A percentile compares a stretch with the other conserved stretches of the same genome.
Conservation (phyloP, 2,888 invertebrate genomes). For the Cheilosia vulpina region DNA sequence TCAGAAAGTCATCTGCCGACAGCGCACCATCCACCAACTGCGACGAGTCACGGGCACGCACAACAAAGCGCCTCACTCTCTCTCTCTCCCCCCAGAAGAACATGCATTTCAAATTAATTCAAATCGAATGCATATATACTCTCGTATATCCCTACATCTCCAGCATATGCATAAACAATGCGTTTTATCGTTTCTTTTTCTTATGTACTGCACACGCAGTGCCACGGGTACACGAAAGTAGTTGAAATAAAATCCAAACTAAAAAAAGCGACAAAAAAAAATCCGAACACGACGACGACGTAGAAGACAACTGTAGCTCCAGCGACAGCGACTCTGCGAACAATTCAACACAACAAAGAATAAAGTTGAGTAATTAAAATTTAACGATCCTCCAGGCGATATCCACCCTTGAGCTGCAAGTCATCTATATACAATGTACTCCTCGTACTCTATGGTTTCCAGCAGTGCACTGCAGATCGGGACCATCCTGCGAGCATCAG, state of each 20-base stretch:
- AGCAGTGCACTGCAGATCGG: constrained; percentile 31
- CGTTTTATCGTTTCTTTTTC: constrained; percentile 68
- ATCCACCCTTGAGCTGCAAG: constrained; percentile 56
- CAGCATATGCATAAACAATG: constrained; percentile 70
- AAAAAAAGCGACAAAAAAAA: constrained; percentile 32
- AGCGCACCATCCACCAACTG: constrained; percentile 23
- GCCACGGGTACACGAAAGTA: constrained; percentile 54
- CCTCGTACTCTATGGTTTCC: constrained; percentile 44
- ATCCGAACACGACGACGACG: constrained; percentile 22
- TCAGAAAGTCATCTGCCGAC: constrained; percentile 67
- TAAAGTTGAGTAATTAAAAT: constrained; percentile 75
- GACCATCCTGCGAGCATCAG: background rate
- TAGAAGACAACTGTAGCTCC: constrained; percentile 52
- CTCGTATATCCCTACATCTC: constrained; percentile 11
- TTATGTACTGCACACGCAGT: constrained; percentile 54
- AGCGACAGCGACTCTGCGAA: constrained; percentile 59
- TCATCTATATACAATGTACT: constrained; percentile 46
- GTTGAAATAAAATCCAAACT: constrained; percentile 58
- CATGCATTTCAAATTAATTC: constrained; percentile 71
- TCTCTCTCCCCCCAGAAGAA: constrained; percentile 22
- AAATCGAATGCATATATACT: constrained; percentile 52
- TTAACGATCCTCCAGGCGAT: constrained; percentile 74
- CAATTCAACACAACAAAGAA: constrained; percentile 73
- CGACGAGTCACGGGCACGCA: constrained; percentile 23
- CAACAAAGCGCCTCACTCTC: constrained; percentile 23